Percentiles rank a stretch among this genome's conserved stretches.
Conservation (phyloP, 2,888 invertebrate species). For the Hirtodrosophila confusa region DNA sequence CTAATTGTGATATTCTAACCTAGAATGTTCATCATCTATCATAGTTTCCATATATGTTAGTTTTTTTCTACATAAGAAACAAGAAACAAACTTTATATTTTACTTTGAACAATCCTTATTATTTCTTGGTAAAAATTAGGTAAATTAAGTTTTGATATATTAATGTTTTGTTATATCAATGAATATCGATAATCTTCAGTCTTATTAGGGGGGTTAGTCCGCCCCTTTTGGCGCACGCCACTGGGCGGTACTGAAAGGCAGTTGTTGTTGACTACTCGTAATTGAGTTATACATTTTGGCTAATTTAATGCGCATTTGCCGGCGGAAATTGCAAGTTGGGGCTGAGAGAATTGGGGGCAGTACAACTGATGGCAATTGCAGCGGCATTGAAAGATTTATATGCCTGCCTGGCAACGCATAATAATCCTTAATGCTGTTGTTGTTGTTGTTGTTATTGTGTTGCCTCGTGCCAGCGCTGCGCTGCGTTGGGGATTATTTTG, state of each 20-base stretch:
- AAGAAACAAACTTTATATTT: too few species aligned
- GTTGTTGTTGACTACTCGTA: conserved; percentile 24
- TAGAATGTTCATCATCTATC: too few species aligned
- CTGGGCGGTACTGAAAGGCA: conserved; percentile 13
- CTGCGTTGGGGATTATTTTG: conserved; percentile 43
- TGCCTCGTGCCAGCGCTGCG: not conserved
- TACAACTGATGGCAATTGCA: conserved; percentile 45
- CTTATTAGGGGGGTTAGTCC: too few species aligned
- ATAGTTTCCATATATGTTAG: too few species aligned
- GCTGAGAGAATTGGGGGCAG: conserved; percentile 26
- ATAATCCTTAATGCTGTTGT: conserved; percentile 6
- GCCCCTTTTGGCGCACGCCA: too few species aligned
- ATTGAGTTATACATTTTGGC: conserved; percentile 38
- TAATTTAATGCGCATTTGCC: conserved; percentile 41
- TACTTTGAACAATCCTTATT: too few species aligned
- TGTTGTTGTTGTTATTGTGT: conserved; percentile 3
- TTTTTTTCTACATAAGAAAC: too few species aligned
- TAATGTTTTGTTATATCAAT: too few species aligned
- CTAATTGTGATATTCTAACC: too few species aligned
- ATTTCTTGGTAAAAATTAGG: too few species aligned
- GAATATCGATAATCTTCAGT: too few species aligned
- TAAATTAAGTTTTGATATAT: too few species aligned
- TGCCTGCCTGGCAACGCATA: conserved; percentile 21
- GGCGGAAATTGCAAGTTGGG: conserved; percentile 54
- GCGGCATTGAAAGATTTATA: conserved; percentile 68